Evolutionary conservation across 2,888 invertebrate genomes (phyloP).

Genomic region (Lymantria monacha): DNA sequence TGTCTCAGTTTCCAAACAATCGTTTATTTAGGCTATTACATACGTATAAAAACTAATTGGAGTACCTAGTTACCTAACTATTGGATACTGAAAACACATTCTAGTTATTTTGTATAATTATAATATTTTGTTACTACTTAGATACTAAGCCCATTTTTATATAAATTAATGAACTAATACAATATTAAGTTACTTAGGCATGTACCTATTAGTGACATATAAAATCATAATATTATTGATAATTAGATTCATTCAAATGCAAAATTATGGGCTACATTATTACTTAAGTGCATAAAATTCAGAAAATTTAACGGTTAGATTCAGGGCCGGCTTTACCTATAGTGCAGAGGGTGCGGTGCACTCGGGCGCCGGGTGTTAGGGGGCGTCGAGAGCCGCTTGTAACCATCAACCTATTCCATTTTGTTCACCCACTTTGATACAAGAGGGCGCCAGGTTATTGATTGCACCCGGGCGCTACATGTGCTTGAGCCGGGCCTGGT

Average conservation of each 20-base stretch:
- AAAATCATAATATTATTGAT: slow-evolving; percentile 14
- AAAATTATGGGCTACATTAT: slow-evolving; percentile 9
- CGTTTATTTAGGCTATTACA: slow-evolving; percentile 21
- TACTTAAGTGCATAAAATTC: neutral
- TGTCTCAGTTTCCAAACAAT: slow-evolving; percentile 11
- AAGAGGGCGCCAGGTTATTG: no score
- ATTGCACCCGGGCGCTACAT: no score
- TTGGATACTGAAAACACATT: slow-evolving; percentile 24
- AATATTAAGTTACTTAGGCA: slow-evolving; percentile 33
- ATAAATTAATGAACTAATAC: slow-evolving; percentile 10
- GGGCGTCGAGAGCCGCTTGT: no score
- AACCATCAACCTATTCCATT: no score
- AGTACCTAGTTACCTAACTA: slow-evolving; percentile 37
- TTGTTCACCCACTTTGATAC: no score
- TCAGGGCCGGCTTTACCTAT: no score
- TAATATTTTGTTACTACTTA: slow-evolving; percentile 15
- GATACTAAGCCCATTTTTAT: slow-evolving; percentile 11
- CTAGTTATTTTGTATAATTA: slow-evolving; percentile 18
- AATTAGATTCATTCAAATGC: slow-evolving; percentile 23
- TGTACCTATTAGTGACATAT: slow-evolving; percentile 18
- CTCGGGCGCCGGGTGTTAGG: no score
- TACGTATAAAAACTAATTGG: slow-evolving; percentile 20
- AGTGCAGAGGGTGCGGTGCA: no score
- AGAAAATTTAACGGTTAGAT: no score
- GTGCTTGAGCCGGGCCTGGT: no score